phyloP scores from a whole-genome alignment of 1,140 invertebrate species.

The Lasaia peninsularis region DNA sequence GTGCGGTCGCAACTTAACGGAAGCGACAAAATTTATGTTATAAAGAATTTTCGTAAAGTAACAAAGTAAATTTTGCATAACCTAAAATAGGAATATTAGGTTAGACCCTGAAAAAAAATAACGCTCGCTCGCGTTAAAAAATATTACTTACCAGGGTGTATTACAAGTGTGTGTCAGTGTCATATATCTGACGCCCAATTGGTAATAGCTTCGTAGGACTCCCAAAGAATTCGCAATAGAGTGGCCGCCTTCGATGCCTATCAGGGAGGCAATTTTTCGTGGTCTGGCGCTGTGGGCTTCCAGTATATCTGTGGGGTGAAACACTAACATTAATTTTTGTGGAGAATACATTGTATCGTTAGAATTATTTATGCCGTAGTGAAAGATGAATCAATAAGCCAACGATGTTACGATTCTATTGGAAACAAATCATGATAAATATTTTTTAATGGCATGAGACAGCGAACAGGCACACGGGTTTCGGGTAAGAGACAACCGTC shows the following conservation, averaged over 20 bases:
- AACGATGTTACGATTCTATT: too few species aligned
- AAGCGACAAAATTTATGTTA: too few species aligned
- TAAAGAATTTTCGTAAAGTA: too few species aligned
- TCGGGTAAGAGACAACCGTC: too few species aligned
- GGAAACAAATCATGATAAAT: too few species aligned
- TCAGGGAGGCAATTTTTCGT: slow-evolving; percentile 78
- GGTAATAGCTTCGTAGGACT: slow-evolving; percentile 88
- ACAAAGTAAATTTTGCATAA: too few species aligned
- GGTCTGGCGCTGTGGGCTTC: slow-evolving; percentile 69
- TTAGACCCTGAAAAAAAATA: too few species aligned
- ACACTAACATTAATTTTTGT: not conserved
- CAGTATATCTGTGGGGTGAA: slow-evolving; percentile 51
- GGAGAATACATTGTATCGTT: not conserved
- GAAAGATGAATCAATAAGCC: not conserved
- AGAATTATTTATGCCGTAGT: not conserved
- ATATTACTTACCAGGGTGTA: slow-evolving; percentile 85
- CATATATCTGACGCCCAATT: slow-evolving; percentile 89
- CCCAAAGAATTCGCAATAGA: slow-evolving; percentile 90
- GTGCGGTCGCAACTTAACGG: too few species aligned
- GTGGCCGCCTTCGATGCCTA: slow-evolving; percentile 91
- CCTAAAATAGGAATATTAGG: too few species aligned
- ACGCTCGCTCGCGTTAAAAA: too few species aligned
- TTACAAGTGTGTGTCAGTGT: slow-evolving; percentile 93
- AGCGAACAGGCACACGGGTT: too few species aligned
- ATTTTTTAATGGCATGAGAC: too few species aligned